Base-by-base conservation (phyloP, 2,888 invertebrate species). In the Microctonus aethiopoides region DNA sequence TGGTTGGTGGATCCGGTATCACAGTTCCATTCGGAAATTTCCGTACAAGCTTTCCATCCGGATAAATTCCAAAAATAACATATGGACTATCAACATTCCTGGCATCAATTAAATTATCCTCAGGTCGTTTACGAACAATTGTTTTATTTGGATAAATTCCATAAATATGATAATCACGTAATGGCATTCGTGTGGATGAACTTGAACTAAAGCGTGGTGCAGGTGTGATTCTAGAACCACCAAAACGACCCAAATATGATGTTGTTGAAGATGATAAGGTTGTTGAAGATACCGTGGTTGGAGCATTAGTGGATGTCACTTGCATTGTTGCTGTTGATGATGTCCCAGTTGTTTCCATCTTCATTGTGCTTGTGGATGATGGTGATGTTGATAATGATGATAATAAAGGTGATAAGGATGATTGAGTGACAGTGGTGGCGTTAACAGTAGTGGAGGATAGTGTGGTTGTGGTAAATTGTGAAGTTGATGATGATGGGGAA, bases 11-110 rank as follows among this genome's bases (percentile, higher is more conserved):
- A 83, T 92, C 92, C 87, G 93, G 93, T 86, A 93, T 91, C 87
- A 92, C 88, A 84, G 93, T 93, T 86, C 94, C 94, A 82, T 94
- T 94, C 76, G 93, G 93, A 85, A 92, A 94, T 88, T 92, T 93
- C 88, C 92, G 91, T 84, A 94, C 91, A 86, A 93, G 88, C 85
- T 92, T 93, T 87, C 93, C 93, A 88, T 93, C 93, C 77, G 93
- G 93, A 86, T 91, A 91, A 81, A 93, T 90, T 84, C 93, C 93
- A 81, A 92, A 92, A 84, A 93, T 90, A 80, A 93, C 90, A 86
- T 91, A 93, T 76, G 93, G 93, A 83, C 90, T 91, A 80, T 91
- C 89, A 83, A 92, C 90, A 87, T 91, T 91, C 87, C 91, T 88
- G 82, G 90, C 88, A 84, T 92, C 91, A 86, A 91, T 89, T 80